These are phyloP conservation scores for Chaenogobius annularis DNA, from an alignment of 2,113 vertebrate genomes.

Conservation along the genomic window DNA sequence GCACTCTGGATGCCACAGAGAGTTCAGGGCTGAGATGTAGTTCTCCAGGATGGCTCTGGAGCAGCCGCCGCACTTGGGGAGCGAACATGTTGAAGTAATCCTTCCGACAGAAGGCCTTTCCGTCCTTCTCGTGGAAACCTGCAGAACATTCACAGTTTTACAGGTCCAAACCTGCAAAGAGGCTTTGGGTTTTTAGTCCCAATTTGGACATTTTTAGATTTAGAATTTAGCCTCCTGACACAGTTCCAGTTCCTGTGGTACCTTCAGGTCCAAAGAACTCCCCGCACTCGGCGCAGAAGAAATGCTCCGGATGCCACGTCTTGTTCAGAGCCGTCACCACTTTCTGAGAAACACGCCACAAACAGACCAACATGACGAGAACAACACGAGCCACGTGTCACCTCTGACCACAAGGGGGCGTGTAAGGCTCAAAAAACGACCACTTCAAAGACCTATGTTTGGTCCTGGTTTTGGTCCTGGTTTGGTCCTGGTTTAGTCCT, in stretches of 20 bases:
- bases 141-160: neutral
- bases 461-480: too few relatives aligned
- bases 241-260: too few relatives aligned
- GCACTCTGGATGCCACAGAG: conserved; percentile 94
- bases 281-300: conserved; percentile 92
- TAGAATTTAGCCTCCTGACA: too few relatives aligned
- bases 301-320: conserved; percentile 97
- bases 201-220: too few relatives aligned
- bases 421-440: too few relatives aligned
- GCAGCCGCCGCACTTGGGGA: conserved; percentile 94
- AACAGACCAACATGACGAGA: too few relatives aligned
- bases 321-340: conserved; percentile 86
- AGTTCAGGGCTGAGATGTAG: conserved; percentile 95
- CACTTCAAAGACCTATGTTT: too few relatives aligned
- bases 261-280: conserved; percentile 70
- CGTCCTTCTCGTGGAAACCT: conserved; percentile 97
- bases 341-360: conserved; percentile 79
- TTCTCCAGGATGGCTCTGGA: conserved; percentile 92
- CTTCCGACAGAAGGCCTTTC: conserved; percentile 93
- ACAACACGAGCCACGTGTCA: too few relatives aligned
- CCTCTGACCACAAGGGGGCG: too few relatives aligned
- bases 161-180: too few relatives aligned
- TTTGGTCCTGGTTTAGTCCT: too few relatives aligned
- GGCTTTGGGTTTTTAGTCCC: too few relatives aligned
- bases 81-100: conserved; percentile 98